phyloP scores from a whole-genome alignment of 2,113 vertebrate species.

The Lamprotornis superbus region DNA sequence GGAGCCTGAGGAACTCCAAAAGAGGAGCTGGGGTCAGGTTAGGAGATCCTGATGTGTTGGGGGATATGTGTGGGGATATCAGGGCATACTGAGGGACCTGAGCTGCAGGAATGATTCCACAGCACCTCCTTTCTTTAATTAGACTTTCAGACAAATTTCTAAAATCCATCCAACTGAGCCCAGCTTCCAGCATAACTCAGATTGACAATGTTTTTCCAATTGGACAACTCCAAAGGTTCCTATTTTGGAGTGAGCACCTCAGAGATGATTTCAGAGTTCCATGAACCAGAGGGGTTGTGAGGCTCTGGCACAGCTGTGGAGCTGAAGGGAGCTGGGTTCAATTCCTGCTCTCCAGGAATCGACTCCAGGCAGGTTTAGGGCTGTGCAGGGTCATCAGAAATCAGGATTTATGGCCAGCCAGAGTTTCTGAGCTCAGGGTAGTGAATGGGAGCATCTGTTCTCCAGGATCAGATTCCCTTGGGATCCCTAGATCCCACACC shows the following conservation, averaged over 20 bases:
- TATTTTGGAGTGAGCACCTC: background rate
- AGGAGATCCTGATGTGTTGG: background rate
- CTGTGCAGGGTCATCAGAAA: background rate
- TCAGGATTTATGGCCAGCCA: accelerated
- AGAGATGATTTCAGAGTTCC: background rate
- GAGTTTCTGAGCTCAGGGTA: background rate
- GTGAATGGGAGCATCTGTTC: background rate
- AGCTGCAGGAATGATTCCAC: background rate
- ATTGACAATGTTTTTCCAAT: background rate
- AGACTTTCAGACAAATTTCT: background rate
- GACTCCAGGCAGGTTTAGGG: background rate
- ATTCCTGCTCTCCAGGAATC: background rate
- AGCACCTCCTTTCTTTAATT: background rate
- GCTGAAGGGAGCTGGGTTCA: background rate
- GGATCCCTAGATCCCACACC: background rate
- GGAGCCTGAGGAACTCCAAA: background rate
- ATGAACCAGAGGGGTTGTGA: background rate
- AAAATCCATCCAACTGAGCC: background rate
- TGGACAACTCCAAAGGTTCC: background rate
- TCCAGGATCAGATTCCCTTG: background rate
- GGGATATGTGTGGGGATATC: too few relatives aligned
- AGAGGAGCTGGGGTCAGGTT: background rate
- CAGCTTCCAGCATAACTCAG: background rate
- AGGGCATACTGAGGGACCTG: background rate
- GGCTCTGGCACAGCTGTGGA: background rate